Evolutionary conservation across 2,888 invertebrate genomes (phyloP), one percentile per base, ranked within the genome.

Genomic region (Nycteola revayana): DNA sequence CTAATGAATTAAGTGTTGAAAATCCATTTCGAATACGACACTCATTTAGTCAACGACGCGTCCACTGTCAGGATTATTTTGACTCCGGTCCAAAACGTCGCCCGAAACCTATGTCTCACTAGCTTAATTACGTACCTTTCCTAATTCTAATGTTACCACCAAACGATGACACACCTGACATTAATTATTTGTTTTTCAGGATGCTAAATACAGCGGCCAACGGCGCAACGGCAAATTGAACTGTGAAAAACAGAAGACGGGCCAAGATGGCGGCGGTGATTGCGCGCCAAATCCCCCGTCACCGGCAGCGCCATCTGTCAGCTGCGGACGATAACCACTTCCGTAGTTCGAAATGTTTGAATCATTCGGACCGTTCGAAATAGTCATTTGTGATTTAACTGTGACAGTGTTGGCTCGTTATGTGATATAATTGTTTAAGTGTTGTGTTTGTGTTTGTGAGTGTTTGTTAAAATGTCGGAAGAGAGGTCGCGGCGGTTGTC

Each of bases 401-500:
- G 78, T 73, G 77, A 66, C 61, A 66, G 74, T 73, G 76, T 52
- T 45, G 74, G 59, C 75, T 68, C 71, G 84, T 82, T 75, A 82
- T 80, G 83, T 84, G 79, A 57, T 49, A 53, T 38, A 49, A 76
- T 51, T 30, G 29, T 65, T 67, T 60, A 58, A 62, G 63, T 72
- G 62, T 64, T 61, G 65, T 70, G 68, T 68, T 54, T 76, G 72
- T 75, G 65, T 64, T 72, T 76, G 75, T 73, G n/a, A n/a, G 64
- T 75, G 74, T 65, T 48, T 21, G 53, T 60, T 67, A 66, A 62
- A 65, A 92, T 92, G 92, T 90, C 91, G 60, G 92, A 92, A 82
- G 92, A 92, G 77, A 89, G 92, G 70, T 91, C 93, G 76, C 91
- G 94, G 67, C 92, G 95, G 70, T 85, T 95, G 77, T 95, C 95